Evolutionary conservation across 2,797 vertebrate species (phyloP), one percentile per base, ranked within the genome.

Genomic region (Gymnocypris eckloni): DNA sequence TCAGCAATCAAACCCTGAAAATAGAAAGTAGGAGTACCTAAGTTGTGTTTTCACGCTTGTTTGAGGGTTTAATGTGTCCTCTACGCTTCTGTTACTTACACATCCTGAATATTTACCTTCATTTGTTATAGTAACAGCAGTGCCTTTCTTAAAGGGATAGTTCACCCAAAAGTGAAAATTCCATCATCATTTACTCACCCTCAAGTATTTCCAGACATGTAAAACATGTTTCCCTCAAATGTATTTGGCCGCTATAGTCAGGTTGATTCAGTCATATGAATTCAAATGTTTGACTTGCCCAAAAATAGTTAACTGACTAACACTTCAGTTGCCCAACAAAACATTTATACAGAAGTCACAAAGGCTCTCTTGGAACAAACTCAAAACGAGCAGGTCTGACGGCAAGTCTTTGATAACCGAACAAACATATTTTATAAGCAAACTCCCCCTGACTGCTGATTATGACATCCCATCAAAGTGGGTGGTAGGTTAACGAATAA

Each of bases 11-110:
- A 69, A 39, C 64, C 52, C 66, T 25, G 22, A 9, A 70, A 81
- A 81, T 54, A 54, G 79, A 81, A 81, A 81, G 64, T 69, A 54
- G 16, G 20, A 81, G 66, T 6, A 64, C 22, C 59, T 10, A 11
- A 18, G 54, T 45, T n/a, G 45, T 54, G 28, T 81, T 70, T 70
- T 81, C 13, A 39, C 0, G 66, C 79, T 81, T 81, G 79, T 81
- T 81, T 81, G 79, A 39, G 79, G 39, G 43, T 54, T 54, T 69
- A 50, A 81, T 54, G 33, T 39, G 64, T 70, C 77, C n/a, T 64
- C 64, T n/a, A 64, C 10, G 15, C 39, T 79, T 79, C 13, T 69
- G 33, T 70, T 20, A 39, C 16, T n/a, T 37, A 50, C 79, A 54
- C 59, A 45, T 67, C n/a, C 61, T 67, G 11, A 39, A 81, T 52